Evolutionary conservation across 2,888 invertebrate species (phyloP).

Genomic region (Xylota segnis): DNA sequence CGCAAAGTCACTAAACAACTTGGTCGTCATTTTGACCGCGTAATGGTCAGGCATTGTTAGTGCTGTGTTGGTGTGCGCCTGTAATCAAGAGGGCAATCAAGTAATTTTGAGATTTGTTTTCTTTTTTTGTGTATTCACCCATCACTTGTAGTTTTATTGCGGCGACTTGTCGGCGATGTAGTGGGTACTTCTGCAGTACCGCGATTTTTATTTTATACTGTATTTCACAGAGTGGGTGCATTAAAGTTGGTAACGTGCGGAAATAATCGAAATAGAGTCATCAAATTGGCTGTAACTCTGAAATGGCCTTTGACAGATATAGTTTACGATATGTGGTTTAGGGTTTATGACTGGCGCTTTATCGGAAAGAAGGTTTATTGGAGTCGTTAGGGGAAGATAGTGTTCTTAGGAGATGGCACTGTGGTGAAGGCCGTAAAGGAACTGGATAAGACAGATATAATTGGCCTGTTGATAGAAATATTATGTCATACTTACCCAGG

Average conservation of each 20-base stretch:
- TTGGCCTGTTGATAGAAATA: too few species aligned
- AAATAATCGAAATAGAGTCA: conserved; percentile 36
- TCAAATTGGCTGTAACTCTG: conserved; percentile 32
- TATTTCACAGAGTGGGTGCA: conserved; percentile 13
- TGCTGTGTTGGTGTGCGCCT: conserved; percentile 7
- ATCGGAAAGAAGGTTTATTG: not conserved
- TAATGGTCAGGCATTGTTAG: conserved; percentile 50
- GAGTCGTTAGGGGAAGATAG: not conserved
- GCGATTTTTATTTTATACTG: conserved; percentile 39
- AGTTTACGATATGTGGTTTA: conserved; percentile 35
- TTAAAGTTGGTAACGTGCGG: not conserved
- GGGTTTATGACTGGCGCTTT: conserved; percentile 10
- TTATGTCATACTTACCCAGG: too few species aligned
- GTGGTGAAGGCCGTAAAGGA: not conserved
- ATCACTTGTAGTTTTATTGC: conserved; percentile 5
- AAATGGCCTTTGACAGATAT: conserved; percentile 10
- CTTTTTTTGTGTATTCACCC: not conserved
- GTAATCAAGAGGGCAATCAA: conserved; percentile 61
- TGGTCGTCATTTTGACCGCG: conserved; percentile 48
- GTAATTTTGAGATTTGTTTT: conserved; percentile 21
- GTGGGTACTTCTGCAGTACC: conserved; percentile 1
- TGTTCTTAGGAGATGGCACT: not conserved
- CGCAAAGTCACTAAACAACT: conserved; percentile 36
- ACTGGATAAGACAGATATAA: too few species aligned
- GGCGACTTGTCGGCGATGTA: not conserved